Evolutionary conservation across 2,113 vertebrate genomes (phyloP), one percentile per base, ranked within the genome.

Genomic region (Silurus meridionalis): DNA sequence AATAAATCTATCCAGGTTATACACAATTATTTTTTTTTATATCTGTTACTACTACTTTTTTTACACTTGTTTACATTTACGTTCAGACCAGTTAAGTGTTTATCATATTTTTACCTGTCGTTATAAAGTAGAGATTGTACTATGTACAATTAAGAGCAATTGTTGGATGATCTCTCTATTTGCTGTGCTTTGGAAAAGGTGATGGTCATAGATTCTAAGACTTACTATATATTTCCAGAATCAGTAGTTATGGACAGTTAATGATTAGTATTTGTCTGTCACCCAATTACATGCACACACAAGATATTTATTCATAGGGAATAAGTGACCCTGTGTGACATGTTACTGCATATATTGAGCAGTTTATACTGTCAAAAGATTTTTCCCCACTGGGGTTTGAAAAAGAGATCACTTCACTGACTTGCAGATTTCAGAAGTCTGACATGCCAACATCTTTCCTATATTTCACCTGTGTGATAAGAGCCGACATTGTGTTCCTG

Each of bases 381-480:
- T 80, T 58, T 28, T 80, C 17, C 17, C 46, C 55, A 46, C 2
- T 11, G 53, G 3, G 21, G 3, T 57, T 78, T 55, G 6, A 77
- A 11, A 13, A 25, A 25, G 74, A n/a, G 19, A 55, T 77, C 25
- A 55, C 2, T 77, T 2, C 23, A 75, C 48, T n/a, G 72, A 5
- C 8, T 77, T 77, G 0, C 5, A 78, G 50, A 7, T 25, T 55
- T 78, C 52, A 77, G 75, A 57, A 46, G 50, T 28, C 63, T 67
- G 63, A 82, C 63, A 64, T 82, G 48, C n/a, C 50, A 82, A 53
- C 63, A 25, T 0, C 50, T 82, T 82, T 82, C 63, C 8, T 46
- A 37, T 57, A 57, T 84, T 84, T 58, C 55, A n/a, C 23, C 52
- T n/a, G 67, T 23, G 55, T 2, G 53, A 83, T 55, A 53, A 58